These are phyloP conservation scores for Otus scops DNA, from an alignment of 2,797 vertebrate species.

Conservation along the genomic window DNA sequence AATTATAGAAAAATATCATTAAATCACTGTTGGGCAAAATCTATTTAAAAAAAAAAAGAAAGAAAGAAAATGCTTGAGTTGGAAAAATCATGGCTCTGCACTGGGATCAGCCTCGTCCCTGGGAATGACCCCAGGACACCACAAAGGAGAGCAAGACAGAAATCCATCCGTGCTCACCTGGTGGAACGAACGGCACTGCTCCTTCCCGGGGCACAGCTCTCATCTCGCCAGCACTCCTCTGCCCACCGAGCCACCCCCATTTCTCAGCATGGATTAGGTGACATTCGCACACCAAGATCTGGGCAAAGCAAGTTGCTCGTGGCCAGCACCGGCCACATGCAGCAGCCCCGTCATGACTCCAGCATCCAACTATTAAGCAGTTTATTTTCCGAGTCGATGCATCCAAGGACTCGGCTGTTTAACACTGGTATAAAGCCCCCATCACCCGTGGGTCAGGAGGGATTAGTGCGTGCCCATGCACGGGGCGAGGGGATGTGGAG, in stretches of 20 bases:
- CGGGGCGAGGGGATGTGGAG: not conserved
- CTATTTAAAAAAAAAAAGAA: not conserved
- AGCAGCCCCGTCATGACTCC: not conserved
- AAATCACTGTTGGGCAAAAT: not conserved
- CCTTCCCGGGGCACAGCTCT: not conserved
- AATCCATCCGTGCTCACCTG: fast-evolving
- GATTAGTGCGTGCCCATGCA: not conserved
- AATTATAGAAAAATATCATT: not conserved
- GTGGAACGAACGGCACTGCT: not conserved
- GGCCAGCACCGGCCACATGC: not conserved
- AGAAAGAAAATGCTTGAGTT: not conserved
- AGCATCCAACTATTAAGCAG: not conserved
- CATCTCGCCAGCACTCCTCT: not conserved
- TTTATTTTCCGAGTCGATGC: not conserved
- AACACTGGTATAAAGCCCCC: not conserved
- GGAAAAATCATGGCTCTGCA: not conserved
- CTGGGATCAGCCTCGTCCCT: not conserved
- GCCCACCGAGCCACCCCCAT: fast-evolving
- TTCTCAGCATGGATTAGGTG: fast-evolving
- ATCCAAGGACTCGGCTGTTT: not conserved
- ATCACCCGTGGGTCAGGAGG: not conserved
- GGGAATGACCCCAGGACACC: not conserved
- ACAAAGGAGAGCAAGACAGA: not conserved
- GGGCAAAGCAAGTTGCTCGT: not conserved
- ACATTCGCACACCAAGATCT: fast-evolving